A percentile compares a stretch with the other conserved stretches of the same genome.
Evolutionary conservation across 1,140 invertebrate species (phyloP).

Genomic region (Neotoxoptera formosana): DNA sequence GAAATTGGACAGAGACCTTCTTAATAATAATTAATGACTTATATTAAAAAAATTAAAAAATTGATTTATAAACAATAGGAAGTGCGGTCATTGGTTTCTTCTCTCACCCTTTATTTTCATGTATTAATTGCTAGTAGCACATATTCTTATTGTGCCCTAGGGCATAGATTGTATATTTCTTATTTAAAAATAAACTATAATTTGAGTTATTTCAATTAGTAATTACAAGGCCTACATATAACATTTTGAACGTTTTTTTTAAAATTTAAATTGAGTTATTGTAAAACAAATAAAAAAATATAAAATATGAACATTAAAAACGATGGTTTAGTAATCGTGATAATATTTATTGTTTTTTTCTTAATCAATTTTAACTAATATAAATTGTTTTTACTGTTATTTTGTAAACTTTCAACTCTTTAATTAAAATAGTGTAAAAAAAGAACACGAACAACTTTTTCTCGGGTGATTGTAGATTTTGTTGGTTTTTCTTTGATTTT

Average conservation of each 20-base stretch:
- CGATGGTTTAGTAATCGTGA: background rate
- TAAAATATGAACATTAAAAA: background rate
- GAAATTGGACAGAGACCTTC: too few relatives aligned
- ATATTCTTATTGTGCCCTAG: too few relatives aligned
- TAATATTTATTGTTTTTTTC: background rate
- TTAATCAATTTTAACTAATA: background rate
- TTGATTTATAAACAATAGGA: background rate
- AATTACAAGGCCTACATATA: background rate
- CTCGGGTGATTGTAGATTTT: background rate
- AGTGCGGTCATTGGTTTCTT: background rate
- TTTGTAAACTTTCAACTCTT: background rate
- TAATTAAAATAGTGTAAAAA: background rate
- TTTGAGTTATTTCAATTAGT: background rate
- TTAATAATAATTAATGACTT: too few relatives aligned
- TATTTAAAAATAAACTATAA: background rate
- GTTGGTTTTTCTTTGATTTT: background rate
- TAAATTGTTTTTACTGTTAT: background rate
- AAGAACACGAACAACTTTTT: background rate
- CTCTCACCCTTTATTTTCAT: background rate
- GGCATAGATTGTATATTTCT: background rate
- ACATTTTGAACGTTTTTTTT: background rate
- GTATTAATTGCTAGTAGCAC: too few relatives aligned
- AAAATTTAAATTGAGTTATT: background rate
- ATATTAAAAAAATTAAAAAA: too few relatives aligned
- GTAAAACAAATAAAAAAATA: too few relatives aligned